Evolutionary conservation across 2,888 invertebrate species (phyloP).

Genomic region (Drosophila ochracea): DNA sequence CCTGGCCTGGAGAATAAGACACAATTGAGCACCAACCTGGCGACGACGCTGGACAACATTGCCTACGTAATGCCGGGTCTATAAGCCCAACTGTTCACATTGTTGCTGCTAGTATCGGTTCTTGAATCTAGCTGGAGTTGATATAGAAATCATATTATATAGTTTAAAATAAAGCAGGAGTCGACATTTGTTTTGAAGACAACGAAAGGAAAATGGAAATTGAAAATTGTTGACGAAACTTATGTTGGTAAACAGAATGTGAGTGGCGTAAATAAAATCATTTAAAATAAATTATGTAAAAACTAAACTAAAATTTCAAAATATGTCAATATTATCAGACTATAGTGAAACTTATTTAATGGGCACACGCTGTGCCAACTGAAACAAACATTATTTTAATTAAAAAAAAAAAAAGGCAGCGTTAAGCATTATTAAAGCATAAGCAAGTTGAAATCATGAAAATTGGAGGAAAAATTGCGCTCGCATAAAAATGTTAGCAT

Average conservation of each 20-base stretch:
- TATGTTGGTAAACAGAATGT: not conserved
- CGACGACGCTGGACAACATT: conserved; percentile 94
- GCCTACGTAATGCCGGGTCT: conserved; percentile 97
- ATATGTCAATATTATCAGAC: not conserved
- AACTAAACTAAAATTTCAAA: not conserved
- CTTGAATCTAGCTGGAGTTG: conserved; percentile 11
- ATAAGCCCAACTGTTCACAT: conserved; percentile 78
- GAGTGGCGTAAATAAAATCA: not conserved
- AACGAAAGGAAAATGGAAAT: not conserved
- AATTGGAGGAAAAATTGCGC: conserved; percentile 33
- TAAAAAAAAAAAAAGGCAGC: not conserved
- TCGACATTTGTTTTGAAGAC: conserved; percentile 3
- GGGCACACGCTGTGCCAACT: not conserved
- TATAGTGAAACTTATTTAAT: not conserved
- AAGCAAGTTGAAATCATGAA: conserved; percentile 6
- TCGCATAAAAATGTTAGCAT: not conserved
- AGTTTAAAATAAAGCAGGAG: conserved; percentile 17
- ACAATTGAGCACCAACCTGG: conserved; percentile 86
- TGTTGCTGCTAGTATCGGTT: not conserved
- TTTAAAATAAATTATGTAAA: not conserved
- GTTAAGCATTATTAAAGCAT: not conserved
- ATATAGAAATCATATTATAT: conserved; percentile 26
- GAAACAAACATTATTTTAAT: not conserved
- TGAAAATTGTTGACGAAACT: not conserved
- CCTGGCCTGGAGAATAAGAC: conserved; percentile 90